A percentile compares a stretch with the other conserved stretches of the same genome.
phyloP scores from a whole-genome alignment of 2,113 vertebrate species.

The Gobio gobio region DNA sequence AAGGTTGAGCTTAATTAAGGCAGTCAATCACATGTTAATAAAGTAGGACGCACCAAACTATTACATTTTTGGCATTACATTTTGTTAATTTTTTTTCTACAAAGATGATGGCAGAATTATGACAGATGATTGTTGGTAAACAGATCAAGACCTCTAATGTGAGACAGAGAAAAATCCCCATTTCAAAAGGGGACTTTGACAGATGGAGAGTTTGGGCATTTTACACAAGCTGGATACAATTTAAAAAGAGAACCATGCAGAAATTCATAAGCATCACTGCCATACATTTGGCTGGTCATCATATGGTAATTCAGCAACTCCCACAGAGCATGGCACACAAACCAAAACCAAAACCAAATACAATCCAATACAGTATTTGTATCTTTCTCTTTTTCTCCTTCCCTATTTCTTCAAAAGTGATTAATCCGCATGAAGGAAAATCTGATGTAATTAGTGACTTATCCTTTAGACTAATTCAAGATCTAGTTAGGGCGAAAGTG shows the following conservation, averaged over 20 bases:
- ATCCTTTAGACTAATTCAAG: not conserved
- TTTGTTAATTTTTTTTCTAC: not conserved
- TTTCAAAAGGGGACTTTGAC: no score
- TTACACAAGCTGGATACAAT: no score
- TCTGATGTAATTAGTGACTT: not conserved
- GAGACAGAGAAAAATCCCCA: not conserved
- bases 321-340: not conserved
- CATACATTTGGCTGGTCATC: not conserved
- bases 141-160: not conserved
- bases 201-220: no score
- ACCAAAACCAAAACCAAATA: constrained; percentile 22
- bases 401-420: not conserved
- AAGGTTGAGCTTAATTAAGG: not conserved
- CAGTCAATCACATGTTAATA: not conserved
- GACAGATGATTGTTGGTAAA: not conserved
- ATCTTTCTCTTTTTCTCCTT: not conserved
- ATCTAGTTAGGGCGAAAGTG: not conserved
- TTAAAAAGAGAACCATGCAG: not conserved
- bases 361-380: constrained; percentile 33
- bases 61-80: not conserved
- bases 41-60: not conserved
- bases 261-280: not conserved
- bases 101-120: not conserved
- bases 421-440: not conserved
- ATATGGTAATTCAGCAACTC: not conserved